A percentile compares a stretch with the other conserved stretches of the same genome.
These are phyloP conservation scores for Poecilus cupreus DNA, from an alignment of 2,888 invertebrate genomes.

Conservation along the genomic window DNA sequence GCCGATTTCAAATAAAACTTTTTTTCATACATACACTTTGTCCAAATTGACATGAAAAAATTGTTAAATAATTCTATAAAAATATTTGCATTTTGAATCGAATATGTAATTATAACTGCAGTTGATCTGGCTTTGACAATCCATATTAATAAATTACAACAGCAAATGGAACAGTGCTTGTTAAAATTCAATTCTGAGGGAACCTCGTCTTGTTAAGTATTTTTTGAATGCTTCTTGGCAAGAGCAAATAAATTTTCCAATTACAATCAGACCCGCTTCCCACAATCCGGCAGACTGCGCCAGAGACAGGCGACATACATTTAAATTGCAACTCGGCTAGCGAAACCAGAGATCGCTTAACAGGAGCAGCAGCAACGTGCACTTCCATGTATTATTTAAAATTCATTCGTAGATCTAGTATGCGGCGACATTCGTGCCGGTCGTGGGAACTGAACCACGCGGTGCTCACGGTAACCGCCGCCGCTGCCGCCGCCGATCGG, in stretches of 20 bases:
- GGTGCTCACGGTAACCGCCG: not conserved
- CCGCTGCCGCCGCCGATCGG: not conserved
- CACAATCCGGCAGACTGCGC: not conserved
- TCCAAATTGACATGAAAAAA: no score
- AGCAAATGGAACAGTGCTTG: no score
- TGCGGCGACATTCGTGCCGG: constrained; percentile 37
- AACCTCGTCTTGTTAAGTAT: no score
- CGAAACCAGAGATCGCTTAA: not conserved
- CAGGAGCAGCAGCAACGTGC: constrained; percentile 9
- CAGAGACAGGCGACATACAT: not conserved
- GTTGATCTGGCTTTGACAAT: no score
- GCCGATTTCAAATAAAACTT: no score
- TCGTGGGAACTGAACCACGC: constrained; percentile 20
- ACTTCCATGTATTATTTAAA: constrained; percentile 51
- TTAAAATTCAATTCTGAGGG: no score
- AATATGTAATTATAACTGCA: no score
- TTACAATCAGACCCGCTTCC: not conserved
- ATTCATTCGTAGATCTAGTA: constrained; percentile 45
- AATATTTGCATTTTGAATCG: no score
- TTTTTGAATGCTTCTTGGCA: not conserved
- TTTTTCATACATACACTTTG: no score
- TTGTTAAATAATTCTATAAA: no score
- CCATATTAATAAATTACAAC: no score
- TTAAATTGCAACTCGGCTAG: not conserved
- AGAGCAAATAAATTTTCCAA: not conserved